phyloP scores from a whole-genome alignment of 2,113 vertebrate species.

The Dolichotis patagonum region DNA sequence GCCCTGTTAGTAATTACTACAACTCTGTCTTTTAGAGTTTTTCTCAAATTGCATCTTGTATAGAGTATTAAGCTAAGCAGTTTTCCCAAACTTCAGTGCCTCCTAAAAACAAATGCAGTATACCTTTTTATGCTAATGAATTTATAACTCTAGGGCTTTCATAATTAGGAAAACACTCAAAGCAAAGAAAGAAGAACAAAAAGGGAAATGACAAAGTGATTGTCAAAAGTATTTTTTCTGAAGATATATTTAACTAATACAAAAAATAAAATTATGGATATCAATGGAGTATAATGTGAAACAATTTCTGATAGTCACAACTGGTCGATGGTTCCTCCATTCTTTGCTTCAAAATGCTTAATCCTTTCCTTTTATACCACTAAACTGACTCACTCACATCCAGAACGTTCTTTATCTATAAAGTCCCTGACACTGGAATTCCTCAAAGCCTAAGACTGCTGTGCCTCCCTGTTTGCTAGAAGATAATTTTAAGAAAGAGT shows the following conservation, averaged over 20 bases:
- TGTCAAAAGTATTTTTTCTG: neutral
- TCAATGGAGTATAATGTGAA: neutral
- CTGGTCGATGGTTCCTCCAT: neutral
- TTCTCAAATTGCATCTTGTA: neutral
- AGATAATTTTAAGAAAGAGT: neutral
- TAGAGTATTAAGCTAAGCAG: neutral
- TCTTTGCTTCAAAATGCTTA: neutral
- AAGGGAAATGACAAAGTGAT: neutral
- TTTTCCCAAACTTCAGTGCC: neutral
- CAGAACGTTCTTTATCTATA: neutral
- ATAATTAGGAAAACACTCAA: neutral
- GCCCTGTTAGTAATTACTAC: neutral
- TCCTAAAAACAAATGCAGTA: neutral
- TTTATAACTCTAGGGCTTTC: neutral
- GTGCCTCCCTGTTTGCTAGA: neutral
- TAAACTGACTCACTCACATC: neutral
- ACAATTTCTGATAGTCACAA: neutral
- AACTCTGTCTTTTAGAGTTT: neutral
- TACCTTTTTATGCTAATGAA: neutral
- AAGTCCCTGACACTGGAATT: neutral
- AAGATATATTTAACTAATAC: neutral
- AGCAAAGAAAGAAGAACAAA: neutral
- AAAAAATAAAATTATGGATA: neutral
- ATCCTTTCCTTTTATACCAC: neutral
- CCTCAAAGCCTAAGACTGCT: neutral